These are phyloP conservation scores for Torymus texanus DNA, from an alignment of 2,888 invertebrate species.

Conservation along the genomic window DNA sequence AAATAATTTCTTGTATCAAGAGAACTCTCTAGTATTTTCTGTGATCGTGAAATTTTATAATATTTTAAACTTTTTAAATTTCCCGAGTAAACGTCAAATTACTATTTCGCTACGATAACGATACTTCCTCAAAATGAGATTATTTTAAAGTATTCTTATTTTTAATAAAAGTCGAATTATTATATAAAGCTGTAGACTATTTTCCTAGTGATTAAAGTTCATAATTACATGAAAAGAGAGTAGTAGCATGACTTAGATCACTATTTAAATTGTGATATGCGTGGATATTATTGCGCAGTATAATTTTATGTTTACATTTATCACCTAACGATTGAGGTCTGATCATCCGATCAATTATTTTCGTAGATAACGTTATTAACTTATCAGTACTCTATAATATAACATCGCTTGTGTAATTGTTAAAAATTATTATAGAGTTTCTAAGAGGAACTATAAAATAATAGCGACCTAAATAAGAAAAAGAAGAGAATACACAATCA, in stretches of 20 bases:
- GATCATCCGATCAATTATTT: conserved; percentile 37
- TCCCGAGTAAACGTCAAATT: neutral
- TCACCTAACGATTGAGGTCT: conserved; percentile 39
- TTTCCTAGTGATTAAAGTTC: conserved; percentile 17
- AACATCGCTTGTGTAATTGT: conserved; percentile 10
- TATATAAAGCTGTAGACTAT: conserved; percentile 16
- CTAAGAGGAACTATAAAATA: conserved; percentile 34
- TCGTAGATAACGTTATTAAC: conserved; percentile 18
- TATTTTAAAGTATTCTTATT: conserved; percentile 60
- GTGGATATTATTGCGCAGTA: conserved; percentile 20
- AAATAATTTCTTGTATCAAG: conserved; percentile 34
- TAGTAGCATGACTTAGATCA: conserved; percentile 41
- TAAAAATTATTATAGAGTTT: conserved; percentile 26
- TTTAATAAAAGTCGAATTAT: conserved; percentile 43
- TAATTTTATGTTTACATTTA: conserved; percentile 36
- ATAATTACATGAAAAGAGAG: conserved; percentile 10
- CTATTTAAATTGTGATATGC: conserved; percentile 47
- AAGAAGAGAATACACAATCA: neutral
- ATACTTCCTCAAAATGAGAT: conserved; percentile 61
- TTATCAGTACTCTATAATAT: conserved; percentile 33
- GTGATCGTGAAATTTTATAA: conserved; percentile 40
- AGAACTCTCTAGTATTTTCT: conserved; percentile 34
- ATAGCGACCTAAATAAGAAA: conserved; percentile 22
- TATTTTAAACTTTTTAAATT: conserved; percentile 8
- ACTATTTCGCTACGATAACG: conserved; percentile 31